Base-by-base conservation (phyloP, 2,113 vertebrate genomes). In the Mirza zaza region DNA sequence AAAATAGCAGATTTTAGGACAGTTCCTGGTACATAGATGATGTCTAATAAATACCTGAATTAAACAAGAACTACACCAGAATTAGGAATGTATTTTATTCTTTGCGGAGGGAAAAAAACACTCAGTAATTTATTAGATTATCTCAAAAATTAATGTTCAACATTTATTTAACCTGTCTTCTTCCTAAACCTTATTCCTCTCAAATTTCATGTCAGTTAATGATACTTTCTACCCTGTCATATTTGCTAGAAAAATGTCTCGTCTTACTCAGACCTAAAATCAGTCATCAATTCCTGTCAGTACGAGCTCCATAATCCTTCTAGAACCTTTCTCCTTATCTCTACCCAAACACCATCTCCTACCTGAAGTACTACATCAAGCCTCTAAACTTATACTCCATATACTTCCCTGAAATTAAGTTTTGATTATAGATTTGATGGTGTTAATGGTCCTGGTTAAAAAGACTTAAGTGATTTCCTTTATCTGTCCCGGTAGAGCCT, bases 121-220 rank as follows among this genome's bases (percentile, higher is more conserved):
- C 81, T 76, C 70, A 45, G 61, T 0, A 73, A 10, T 87, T 90
- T 75, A 80, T 71, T 90, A 77, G 36, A 45, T 75, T 90, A 34
- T 57, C 29, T 89, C 13, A 83, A 90, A 90, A 36, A 42, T 8
- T 73, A 23, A 71, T 32, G 13, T 50, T 52, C 27, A 87, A 8
- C 59, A 73, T 84, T 91, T 95, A 59, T 86, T 75, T 95, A 82
- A 89, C 50, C 27, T 87, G 2, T 20, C 29, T 84, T 91, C 57
- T 79, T 91, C 73, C 63, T 91, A 63, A 87, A 90, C 29, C 18
- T 90, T 25, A 36, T 57, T 92, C 73, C 61, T 81, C 10, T 86
- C 57, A 32, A 27, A 70, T 82, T 92, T 80, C 63, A 48, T 57
- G 32, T 87, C 12, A 45, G 3, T 90, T 94, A 39, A 10, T 57